phyloP scores from a whole-genome alignment of 2,888 invertebrate species.

The Standfussiana lucernea region DNA sequence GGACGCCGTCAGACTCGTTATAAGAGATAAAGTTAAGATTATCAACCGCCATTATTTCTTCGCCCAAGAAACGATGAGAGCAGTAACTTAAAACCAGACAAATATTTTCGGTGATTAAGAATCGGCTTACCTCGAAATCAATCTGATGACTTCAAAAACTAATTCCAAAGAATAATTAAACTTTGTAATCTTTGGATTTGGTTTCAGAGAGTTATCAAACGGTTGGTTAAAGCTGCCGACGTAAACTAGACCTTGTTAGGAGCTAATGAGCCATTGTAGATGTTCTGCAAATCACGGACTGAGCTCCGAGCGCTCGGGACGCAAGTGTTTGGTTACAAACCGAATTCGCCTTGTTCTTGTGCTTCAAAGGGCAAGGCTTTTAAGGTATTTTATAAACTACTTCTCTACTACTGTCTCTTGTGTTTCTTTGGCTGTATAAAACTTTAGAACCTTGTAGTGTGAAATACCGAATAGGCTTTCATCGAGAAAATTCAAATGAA shows the following conservation, averaged over 20 bases:
- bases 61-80: conserved; percentile 10
- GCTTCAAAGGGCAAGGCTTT: conserved; percentile 21
- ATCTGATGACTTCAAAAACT: conserved; percentile 50
- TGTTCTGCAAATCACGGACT: conserved; percentile 25
- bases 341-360: conserved; percentile 5
- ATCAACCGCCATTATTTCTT: conserved; percentile 28
- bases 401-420: conserved; percentile 1
- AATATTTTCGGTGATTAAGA: conserved; percentile 51
- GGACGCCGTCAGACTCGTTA: neutral
- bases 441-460: conserved; percentile 1
- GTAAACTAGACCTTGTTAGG: conserved; percentile 38
- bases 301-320: neutral
- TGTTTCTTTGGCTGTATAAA: neutral
- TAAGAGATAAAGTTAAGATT: conserved; percentile 45
- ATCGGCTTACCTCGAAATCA: conserved; percentile 53
- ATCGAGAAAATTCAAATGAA: neutral
- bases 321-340: conserved; percentile 35
- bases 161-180: conserved; percentile 61
- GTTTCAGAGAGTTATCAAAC: conserved; percentile 35
- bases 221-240: conserved; percentile 25
- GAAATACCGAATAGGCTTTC: neutral
- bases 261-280: conserved; percentile 48
- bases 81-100: conserved; percentile 24
- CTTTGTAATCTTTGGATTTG: conserved; percentile 52
- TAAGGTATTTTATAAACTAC: conserved; percentile 9